Evolutionary conservation across 92 coral and sea anemone genomes (phyloP).

Genomic region (Metridium senile): DNA sequence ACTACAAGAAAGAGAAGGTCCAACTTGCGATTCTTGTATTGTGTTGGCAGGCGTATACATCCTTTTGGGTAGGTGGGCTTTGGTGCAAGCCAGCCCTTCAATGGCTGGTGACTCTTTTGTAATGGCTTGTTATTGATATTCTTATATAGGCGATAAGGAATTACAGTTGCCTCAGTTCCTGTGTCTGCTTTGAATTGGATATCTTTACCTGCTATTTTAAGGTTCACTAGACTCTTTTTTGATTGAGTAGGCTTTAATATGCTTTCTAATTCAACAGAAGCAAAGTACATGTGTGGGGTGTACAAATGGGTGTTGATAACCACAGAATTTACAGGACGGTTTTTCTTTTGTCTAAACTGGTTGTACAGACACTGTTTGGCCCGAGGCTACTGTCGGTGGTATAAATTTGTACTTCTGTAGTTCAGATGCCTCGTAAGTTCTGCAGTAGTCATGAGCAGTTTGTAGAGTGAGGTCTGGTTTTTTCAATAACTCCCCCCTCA

Average conservation of each 20-base stretch:
- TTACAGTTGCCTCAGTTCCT: slow-evolving; percentile 70
- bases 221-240: slow-evolving; percentile 31
- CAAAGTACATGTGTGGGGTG: slow-evolving; percentile 45
- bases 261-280: slow-evolving; percentile 52
- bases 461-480: slow-evolving; percentile 64
- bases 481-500: slow-evolving; percentile 62
- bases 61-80: slow-evolving; percentile 45
- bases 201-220: slow-evolving; percentile 37
- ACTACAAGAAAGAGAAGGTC: slow-evolving; percentile 52
- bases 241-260: slow-evolving; percentile 15
- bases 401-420: slow-evolving; percentile 36
- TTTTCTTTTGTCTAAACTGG: slow-evolving; percentile 5
- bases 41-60: slow-evolving; percentile 47
- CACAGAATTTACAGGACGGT: slow-evolving; percentile 58
- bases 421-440: slow-evolving; percentile 57
- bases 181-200: slow-evolving; percentile 48
- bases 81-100: slow-evolving; percentile 63
- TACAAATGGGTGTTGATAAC: slow-evolving; percentile 59
- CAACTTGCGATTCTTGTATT: slow-evolving; percentile 33
- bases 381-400: neutral
- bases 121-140: slow-evolving; percentile 47
- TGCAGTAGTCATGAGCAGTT: slow-evolving; percentile 56
- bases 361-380: neutral
- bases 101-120: slow-evolving; percentile 46
- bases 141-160: slow-evolving; percentile 58